phyloP scores from a whole-genome alignment of 1,140 invertebrate genomes.

The Euura lappo region DNA sequence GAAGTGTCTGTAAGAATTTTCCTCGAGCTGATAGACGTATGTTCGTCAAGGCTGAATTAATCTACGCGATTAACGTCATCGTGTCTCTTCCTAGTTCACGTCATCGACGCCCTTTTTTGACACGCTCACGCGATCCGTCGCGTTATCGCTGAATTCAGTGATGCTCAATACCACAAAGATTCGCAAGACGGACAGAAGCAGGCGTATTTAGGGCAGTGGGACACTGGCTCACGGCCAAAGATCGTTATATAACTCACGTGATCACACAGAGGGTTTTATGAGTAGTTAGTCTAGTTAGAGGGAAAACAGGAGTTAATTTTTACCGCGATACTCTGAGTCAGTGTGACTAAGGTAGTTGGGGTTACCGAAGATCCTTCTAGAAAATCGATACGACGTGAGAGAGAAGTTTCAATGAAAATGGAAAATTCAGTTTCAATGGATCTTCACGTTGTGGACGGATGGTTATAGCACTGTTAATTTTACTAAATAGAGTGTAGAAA shows the following conservation, averaged over 20 bases:
- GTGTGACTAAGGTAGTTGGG: too few species aligned
- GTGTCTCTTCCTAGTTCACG: background rate
- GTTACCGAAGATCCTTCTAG: too few species aligned
- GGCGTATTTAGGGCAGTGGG: conserved; percentile 27
- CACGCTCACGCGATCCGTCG: background rate
- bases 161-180: conserved; percentile 16
- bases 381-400: too few species aligned
- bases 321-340: too few species aligned
- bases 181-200: conserved; percentile 6
- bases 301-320: too few species aligned
- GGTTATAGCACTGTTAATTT: background rate
- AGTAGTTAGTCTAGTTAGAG: background rate
- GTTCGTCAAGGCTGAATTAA: too few species aligned
- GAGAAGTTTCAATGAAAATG: too few species aligned
- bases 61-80: background rate
- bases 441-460: background rate
- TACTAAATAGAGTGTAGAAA: background rate
- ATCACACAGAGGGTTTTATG: background rate
- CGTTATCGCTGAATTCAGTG: conserved; percentile 10
- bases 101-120: conserved; percentile 8
- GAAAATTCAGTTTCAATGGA: too few species aligned
- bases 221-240: conserved; percentile 37
- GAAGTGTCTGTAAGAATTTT: too few species aligned
- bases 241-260: conserved; percentile 35
- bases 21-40: too few species aligned